Base-by-base conservation (phyloP, 2,888 invertebrate genomes). In the Neoscelio sp. region DNA sequence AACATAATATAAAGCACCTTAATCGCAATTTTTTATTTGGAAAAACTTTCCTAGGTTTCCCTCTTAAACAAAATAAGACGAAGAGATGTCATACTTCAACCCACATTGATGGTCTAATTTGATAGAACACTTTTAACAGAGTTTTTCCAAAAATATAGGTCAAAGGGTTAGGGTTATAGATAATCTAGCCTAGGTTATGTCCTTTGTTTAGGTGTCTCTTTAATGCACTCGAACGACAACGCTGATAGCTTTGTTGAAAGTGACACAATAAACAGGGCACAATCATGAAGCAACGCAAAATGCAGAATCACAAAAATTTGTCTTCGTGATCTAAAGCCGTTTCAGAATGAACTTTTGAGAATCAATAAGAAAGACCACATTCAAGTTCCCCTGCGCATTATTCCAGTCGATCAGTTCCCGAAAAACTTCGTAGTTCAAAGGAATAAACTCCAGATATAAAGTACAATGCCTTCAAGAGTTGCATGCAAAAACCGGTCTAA, bases 211-310 rank as follows among this genome's bases (percentile, higher is more conserved):
- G 28, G 18, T 30, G 28, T 40, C n/a, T 30, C n/a, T 26, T 7
- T 52, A 50, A 65, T 40, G 33, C 30, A 52, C 18, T 52, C 30
- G 68, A 58, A 58, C 56, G 68, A 38, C 50, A 52, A 28, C 60
- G 38, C 17, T 62, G 62, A 71, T 70, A 60, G 4, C 40, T 58
- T 67, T 67, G 67, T 70, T 40, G 4, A 35, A 26, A 15, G 10
- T 48, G 58, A 58, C 70, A 48, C 35, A 60, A 26, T 58, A 70
- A 58, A 60, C 30, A 18, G 7, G 40, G 13, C 68, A 48, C 56
- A 56, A n/a, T n/a, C n/a, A 48, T 58, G 50, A 50, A 15, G 46
- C 7, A n/a, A 18, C 33, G 23, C 23, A 38, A 50, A 70, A 58
- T 20, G 58, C 50, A 13, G 44, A 67, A 38, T 56, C 56, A 26